Base-by-base conservation (phyloP, 2,888 invertebrate genomes). In the Eulithis testata region DNA sequence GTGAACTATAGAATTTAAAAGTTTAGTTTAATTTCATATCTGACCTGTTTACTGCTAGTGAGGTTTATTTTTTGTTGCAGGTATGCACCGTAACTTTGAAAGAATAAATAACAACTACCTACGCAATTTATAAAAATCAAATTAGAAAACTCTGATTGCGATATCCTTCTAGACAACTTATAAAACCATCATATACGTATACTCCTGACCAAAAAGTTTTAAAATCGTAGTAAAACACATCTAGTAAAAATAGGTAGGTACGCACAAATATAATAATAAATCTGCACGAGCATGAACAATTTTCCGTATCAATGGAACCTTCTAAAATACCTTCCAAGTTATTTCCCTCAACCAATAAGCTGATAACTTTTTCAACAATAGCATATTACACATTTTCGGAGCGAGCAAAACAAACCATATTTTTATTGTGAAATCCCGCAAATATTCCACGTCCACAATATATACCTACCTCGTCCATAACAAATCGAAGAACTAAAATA, bases 401-500 rank as follows among this genome's bases (percentile, higher is more conserved):
- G n/a, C 43, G 36, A 54, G 31, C 11, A 55, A 44, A 49, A 65
- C 51, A 44, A 55, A 56, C 51, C 51, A 60, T 52, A 56, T 56
- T 65, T 51, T 56, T 76, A 75, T 76, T 69, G 63, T 72, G 72
- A 72, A 79, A 81, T 78, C 72, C 76, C 77, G 74, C 77, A 78
- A 78, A 80, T 80, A 79, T 75, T 77, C 77, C 76, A 73, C 85
- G 82, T 83, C 81, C 65, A 57, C 65, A 65, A 56, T 21, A 49
- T 21, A 65, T 83, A 84, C 49, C 49, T 87, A 85, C 82, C 81
- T 81, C 77, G 77, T 78, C 76, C 76, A 82, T 84, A 84, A 84
- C 83, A 87, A 84, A 86, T 85, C 82, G 84, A 85, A 82, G 84
- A 83, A 86, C 84, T 88, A 85, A 87, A 88, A 90, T 89, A 89